Conservation (phyloP, 2,888 invertebrate species). For the Agrilus cyanescens region DNA sequence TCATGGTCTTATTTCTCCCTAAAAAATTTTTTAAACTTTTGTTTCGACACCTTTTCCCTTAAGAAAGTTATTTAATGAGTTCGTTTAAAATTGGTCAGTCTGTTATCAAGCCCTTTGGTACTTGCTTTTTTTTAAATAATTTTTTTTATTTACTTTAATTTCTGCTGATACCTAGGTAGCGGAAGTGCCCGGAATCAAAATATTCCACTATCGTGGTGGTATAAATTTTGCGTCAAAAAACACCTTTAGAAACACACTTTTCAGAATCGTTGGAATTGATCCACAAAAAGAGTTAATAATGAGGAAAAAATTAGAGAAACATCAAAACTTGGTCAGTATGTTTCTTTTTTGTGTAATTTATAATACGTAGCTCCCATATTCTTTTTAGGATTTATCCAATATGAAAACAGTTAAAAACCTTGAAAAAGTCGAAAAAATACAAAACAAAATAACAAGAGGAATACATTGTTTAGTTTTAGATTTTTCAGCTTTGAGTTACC, state of each 20-base stretch:
- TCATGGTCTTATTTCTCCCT: too few species aligned
- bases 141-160: too few species aligned
- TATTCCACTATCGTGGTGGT: constrained; percentile 56
- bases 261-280: constrained; percentile 39
- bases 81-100: too few species aligned
- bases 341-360: background rate
- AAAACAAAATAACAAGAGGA: constrained; percentile 24
- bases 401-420: background rate
- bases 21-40: too few species aligned
- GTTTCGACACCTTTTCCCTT: too few species aligned
- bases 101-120: too few species aligned
- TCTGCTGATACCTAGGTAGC: constrained; percentile 36
- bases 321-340: constrained; percentile 3
- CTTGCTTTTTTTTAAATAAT: too few species aligned
- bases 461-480: constrained; percentile 42
- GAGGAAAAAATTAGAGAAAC: constrained; percentile 32
- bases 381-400: background rate
- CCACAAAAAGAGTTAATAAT: constrained; percentile 36
- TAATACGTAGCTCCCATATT: background rate
- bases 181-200: constrained; percentile 51
- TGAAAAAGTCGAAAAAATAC: constrained; percentile 7
- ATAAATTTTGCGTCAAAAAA: constrained; percentile 54
- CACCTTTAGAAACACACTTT: constrained; percentile 43
- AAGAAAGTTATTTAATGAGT: too few species aligned
- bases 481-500: constrained; percentile 48